A percentile compares a stretch with the other conserved stretches of the same genome.
phyloP scores from a whole-genome alignment of 1,140 invertebrate genomes.

The Drosophila sp. region DNA sequence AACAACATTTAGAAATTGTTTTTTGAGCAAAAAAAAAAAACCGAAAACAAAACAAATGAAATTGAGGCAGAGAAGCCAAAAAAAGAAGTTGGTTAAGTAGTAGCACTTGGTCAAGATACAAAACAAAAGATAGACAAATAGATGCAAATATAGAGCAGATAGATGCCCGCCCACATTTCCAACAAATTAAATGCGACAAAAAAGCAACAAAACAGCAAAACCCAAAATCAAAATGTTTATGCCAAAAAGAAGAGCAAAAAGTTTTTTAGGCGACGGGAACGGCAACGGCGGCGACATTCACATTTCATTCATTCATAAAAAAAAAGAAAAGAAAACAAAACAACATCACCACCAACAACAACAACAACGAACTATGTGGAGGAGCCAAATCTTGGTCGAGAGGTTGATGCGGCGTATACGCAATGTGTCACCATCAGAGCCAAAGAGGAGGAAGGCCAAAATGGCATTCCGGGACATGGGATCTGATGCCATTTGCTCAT shows the following conservation, averaged over 20 bases:
- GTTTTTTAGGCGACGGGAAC: not conserved
- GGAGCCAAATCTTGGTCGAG: not conserved
- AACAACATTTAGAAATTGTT: slow-evolving; percentile 40
- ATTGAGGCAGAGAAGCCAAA: slow-evolving; percentile 27
- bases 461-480: slow-evolving; percentile 12
- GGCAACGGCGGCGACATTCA: not conserved
- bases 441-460: not conserved
- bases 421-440: slow-evolving; percentile 37
- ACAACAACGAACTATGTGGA: not conserved
- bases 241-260: not conserved
- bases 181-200: slow-evolving; percentile 8
- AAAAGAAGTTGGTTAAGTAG: slow-evolving; percentile 56
- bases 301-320: slow-evolving; percentile 32
- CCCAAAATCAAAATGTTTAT: slow-evolving; percentile 6
- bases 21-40: slow-evolving; percentile 46
- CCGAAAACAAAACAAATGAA: slow-evolving; percentile 26
- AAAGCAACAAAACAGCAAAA: not conserved
- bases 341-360: slow-evolving; percentile 13
- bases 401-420: slow-evolving; percentile 61
- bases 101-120: slow-evolving; percentile 66
- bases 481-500: slow-evolving; percentile 7
- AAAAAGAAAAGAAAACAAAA: slow-evolving; percentile 19
- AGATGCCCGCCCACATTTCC: slow-evolving; percentile 57
- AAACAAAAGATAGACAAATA: slow-evolving; percentile 51
- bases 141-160: slow-evolving; percentile 64